Evolutionary conservation across 1,140 invertebrate genomes (phyloP).

Genomic region (Stegodyphus dumicola): DNA sequence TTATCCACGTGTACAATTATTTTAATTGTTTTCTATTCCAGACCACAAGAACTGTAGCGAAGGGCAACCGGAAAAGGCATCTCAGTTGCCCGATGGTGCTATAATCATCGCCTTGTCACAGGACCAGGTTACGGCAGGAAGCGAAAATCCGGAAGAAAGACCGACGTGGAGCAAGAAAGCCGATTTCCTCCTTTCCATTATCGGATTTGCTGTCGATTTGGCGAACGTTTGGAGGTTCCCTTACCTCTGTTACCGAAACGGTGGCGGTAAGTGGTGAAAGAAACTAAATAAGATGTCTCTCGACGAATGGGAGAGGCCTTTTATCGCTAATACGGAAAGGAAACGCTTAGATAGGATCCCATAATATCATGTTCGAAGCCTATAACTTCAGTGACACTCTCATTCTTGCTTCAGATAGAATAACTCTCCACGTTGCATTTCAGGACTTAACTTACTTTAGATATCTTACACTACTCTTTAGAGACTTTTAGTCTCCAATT

Average conservation of each 20-base stretch:
- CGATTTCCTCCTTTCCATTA: slow-evolving; percentile 87
- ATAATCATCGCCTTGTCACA: slow-evolving; percentile 55
- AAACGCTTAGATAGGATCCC: too few species aligned
- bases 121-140: slow-evolving; percentile 24
- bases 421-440: too few species aligned
- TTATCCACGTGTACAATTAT: background rate
- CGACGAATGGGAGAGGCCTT: too few species aligned
- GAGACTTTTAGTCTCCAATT: too few species aligned
- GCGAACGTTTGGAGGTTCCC: slow-evolving; percentile 86
- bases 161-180: slow-evolving; percentile 79
- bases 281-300: background rate
- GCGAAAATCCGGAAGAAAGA: slow-evolving; percentile 58
- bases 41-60: slow-evolving; percentile 51
- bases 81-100: slow-evolving; percentile 44
- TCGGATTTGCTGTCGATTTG: slow-evolving; percentile 88
- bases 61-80: slow-evolving; percentile 22
- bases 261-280: slow-evolving; percentile 73
- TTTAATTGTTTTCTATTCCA: slow-evolving; percentile 5
- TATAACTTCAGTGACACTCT: too few species aligned
- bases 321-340: too few species aligned
- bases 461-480: too few species aligned
- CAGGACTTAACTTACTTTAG: too few species aligned
- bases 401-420: too few species aligned
- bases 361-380: too few species aligned
- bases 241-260: slow-evolving; percentile 84